Conservation (phyloP, 2,113 vertebrate genomes). For the Tachysurus vachellii region DNA sequence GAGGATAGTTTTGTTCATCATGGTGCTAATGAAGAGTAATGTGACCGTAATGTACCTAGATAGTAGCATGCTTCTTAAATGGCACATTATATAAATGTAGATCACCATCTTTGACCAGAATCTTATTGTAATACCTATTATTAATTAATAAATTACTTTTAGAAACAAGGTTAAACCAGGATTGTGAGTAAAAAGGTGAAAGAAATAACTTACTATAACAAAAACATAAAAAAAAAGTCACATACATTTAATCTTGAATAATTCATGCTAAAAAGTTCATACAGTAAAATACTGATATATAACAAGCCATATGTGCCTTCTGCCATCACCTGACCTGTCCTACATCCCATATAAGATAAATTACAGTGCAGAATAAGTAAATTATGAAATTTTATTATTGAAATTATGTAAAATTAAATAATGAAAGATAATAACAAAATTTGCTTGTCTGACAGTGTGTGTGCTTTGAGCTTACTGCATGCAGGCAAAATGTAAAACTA, state of each 20-base stretch:
- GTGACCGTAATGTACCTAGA: not conserved
- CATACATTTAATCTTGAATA: not conserved
- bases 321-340: constrained; percentile 7
- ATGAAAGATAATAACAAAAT: not conserved
- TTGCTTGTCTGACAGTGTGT: not conserved
- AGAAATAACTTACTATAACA: not conserved
- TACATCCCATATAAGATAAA: not conserved
- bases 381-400: no score
- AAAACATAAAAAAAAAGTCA: not conserved
- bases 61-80: not conserved
- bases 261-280: not conserved
- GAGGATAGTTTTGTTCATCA: not conserved
- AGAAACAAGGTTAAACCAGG: no score
- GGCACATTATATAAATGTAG: not conserved
- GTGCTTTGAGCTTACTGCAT: not conserved
- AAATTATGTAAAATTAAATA: no score
- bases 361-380: not conserved
- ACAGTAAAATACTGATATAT: not conserved
- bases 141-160: not conserved
- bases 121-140: not conserved
- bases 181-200: not conserved
- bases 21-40: constrained; percentile 5
- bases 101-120: not conserved
- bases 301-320: not conserved
- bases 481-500: not conserved